Conservation (phyloP, 2,797 vertebrate genomes). For the Bovichtus variegatus region DNA sequence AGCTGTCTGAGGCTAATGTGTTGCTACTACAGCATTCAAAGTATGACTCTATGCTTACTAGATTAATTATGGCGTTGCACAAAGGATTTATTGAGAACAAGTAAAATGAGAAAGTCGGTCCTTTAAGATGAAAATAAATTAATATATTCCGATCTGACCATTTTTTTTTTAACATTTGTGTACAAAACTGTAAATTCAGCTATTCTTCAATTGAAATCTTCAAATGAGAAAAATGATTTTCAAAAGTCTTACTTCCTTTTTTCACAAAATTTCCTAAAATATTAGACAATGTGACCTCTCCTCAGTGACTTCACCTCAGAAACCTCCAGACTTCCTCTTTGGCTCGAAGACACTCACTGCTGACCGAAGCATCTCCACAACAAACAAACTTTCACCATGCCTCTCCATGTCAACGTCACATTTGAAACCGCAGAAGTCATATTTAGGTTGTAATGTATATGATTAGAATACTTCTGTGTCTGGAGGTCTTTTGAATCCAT, state of each 20-base stretch:
- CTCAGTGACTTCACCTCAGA: neutral
- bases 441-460: constrained; percentile 17
- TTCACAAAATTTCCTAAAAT: neutral
- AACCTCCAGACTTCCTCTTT: constrained; percentile 45
- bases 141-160: no score
- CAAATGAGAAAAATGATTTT: neutral
- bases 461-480: constrained; percentile 5
- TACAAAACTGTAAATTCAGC: no score
- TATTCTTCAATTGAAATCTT: neutral
- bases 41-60: neutral
- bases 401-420: neutral
- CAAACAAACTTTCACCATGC: constrained; percentile 56
- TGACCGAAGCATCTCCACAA: constrained; percentile 61
- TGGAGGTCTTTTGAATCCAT: neutral
- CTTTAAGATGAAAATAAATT: no score
- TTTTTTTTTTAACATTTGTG: no score
- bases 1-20: neutral
- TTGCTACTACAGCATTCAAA: neutral
- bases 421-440: constrained; percentile 11
- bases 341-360: neutral
- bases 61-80: no score
- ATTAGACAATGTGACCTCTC: neutral
- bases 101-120: no score
- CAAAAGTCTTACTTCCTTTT: constrained; percentile 13
- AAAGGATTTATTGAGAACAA: neutral